Evolutionary conservation across 1,140 invertebrate genomes (phyloP), one percentile per base, ranked within the genome.

Genomic region (Drosophila elegans): DNA sequence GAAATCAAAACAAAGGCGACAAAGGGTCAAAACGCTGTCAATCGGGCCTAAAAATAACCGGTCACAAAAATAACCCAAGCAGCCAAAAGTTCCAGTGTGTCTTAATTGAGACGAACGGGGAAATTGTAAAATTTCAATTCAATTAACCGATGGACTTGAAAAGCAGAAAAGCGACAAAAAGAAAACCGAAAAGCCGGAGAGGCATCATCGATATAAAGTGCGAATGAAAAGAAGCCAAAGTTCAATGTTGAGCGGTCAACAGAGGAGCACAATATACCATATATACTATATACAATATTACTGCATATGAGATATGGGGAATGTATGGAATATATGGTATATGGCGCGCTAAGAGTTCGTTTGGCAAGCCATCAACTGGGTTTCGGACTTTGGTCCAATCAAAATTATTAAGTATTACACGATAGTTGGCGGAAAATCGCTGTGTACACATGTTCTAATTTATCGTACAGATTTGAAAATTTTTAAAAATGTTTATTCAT

Each of bases 91-190:
- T 38, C 42, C 38, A 42, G 21, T 29, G 56, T 38, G 6, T 51
- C 51, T 66, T 59, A 80, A 74, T 80, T 78, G 55, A 44, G 42
- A 34, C 53, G 12, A 56, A 29, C 32, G 36, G 48, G n/a, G 44
- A 49, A 62, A 53, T 66, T 80, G 57, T 66, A 45, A 54, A 79
- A 66, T 63, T 84, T 51, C 59, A 84, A 76, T 76, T 76, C 66
- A 76, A 32, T 86, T 86, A 53, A 84, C 80, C 81, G 42, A 64
- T 84, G 82, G 81, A 81, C 81, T 85, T 86, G 78, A 85, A 83
- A 68, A 36, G 41, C 7, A 4, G 5, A 44, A 41, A 59, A 48
- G 44, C 41, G 7, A 16, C 6, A 42, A 42, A 41, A 44, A 7
- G 39, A 53, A 41, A 69, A 38, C 41, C 12, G 11, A 38, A 45